phyloP scores from a whole-genome alignment of 2,113 vertebrate genomes.

The Galemys pyrenaicus region DNA sequence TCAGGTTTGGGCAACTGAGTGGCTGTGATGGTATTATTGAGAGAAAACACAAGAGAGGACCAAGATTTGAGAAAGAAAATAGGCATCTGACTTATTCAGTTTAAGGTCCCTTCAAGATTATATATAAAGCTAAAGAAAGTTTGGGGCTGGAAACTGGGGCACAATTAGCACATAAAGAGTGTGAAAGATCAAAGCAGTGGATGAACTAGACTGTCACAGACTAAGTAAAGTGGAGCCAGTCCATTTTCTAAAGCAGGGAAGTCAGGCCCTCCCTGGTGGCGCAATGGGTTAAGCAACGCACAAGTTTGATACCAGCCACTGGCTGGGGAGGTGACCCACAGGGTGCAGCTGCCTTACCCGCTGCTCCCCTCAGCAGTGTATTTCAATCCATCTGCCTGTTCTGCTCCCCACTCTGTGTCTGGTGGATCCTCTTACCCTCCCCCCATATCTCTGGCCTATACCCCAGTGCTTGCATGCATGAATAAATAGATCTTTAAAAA shows the following conservation, averaged over 20 bases:
- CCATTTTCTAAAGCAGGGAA: background rate
- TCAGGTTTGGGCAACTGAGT: background rate
- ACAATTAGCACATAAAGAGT: background rate
- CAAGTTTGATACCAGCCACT: no score
- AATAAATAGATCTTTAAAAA: no score
- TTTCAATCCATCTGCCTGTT: no score
- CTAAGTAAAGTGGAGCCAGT: background rate
- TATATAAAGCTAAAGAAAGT: background rate
- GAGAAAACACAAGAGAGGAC: slow-evolving; percentile 2
- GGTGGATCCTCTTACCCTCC: no score
- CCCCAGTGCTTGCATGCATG: no score
- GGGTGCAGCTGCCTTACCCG: no score
- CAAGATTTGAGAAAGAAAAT: background rate
- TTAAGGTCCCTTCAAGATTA: background rate
- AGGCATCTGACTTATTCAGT: background rate
- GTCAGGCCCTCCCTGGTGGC: no score
- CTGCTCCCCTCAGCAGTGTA: no score
- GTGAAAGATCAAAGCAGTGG: background rate
- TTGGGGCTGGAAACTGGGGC: background rate
- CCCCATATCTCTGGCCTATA: no score
- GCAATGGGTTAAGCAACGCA: no score
- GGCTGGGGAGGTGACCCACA: no score
- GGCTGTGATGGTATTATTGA: background rate
- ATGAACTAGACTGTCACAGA: background rate
- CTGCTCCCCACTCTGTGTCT: no score